A percentile compares a stretch with the other conserved stretches of the same genome.
Conservation (phyloP, 2,888 invertebrate species). For the Drosophila rubida region DNA sequence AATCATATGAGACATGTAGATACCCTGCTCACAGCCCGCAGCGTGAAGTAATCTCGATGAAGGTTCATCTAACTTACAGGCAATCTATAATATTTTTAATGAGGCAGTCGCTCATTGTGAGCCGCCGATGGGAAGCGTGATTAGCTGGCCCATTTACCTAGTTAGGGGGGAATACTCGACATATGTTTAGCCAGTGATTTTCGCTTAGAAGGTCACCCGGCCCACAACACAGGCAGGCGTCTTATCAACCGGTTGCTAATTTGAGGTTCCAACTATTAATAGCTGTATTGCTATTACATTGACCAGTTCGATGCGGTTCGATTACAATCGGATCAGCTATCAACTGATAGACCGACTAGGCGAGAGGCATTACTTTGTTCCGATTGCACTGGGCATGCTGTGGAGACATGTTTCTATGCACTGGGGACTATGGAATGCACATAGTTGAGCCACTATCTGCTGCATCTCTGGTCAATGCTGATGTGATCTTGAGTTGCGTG, state of each 20-base stretch:
- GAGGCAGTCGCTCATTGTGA: background rate
- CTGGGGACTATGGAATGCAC: conserved; percentile 25
- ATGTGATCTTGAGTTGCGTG: conserved; percentile 32
- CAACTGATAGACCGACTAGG: conserved; percentile 3
- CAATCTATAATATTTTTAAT: background rate
- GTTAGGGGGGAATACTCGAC: conserved; percentile 11
- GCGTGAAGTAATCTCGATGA: background rate
- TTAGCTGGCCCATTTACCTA: conserved; percentile 41
- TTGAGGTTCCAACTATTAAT: conserved; percentile 48
- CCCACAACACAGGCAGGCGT: background rate
- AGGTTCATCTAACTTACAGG: background rate
- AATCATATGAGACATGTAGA: background rate
- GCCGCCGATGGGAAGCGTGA: conserved; percentile 5
- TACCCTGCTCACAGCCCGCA: background rate
- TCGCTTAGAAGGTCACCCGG: conserved; percentile 43
- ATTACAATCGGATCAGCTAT: conserved; percentile 27
- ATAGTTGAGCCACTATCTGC: conserved; percentile 20
- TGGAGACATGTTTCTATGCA: conserved; percentile 48
- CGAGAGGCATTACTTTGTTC: conserved; percentile 4
- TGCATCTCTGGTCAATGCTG: conserved; percentile 44
- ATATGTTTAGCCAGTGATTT: conserved; percentile 20
- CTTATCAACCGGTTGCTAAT: conserved; percentile 34
- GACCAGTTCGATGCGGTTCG: conserved; percentile 10
- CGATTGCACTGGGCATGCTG: conserved; percentile 16
- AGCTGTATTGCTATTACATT: conserved; percentile 19